phyloP scores from a whole-genome alignment of 2,113 vertebrate species.

The Perccottus glenii region DNA sequence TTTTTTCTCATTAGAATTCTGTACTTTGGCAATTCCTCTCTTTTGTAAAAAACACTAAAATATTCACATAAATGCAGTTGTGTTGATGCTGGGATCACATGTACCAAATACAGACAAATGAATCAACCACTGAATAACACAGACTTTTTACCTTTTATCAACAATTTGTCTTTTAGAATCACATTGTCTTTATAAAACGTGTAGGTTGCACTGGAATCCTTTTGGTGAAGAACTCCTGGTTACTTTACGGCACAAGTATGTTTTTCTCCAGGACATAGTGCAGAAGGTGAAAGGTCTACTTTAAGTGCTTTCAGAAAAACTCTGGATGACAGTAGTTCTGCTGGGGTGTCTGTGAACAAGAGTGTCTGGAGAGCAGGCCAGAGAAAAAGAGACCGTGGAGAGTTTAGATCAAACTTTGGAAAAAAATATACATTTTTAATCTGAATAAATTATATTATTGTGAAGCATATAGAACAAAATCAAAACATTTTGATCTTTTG shows the following conservation, averaged over 20 bases:
- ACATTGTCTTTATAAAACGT: not conserved
- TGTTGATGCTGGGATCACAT: not conserved
- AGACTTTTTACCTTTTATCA: not conserved
- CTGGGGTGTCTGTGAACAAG: too few relatives aligned
- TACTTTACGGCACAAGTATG: not conserved
- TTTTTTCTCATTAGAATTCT: not conserved
- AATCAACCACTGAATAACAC: not conserved
- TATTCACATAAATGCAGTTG: not conserved
- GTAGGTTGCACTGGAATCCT: too few relatives aligned
- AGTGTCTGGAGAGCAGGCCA: too few relatives aligned
- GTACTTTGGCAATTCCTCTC: not conserved
- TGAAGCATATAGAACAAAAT: too few relatives aligned
- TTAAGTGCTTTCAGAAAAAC: too few relatives aligned
- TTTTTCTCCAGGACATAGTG: not conserved
- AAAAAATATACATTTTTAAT: too few relatives aligned
- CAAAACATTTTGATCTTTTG: too few relatives aligned
- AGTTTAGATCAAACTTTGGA: too few relatives aligned
- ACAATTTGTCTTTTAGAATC: conserved; percentile 1
- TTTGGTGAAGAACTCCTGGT: too few relatives aligned
- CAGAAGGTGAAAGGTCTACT: not conserved
- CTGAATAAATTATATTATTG: too few relatives aligned
- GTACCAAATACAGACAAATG: not conserved
- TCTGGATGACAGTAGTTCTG: too few relatives aligned
- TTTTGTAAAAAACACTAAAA: conserved; percentile 3
- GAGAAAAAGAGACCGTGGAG: too few relatives aligned